These are phyloP conservation scores for Montipora foliosa DNA, from an alignment of 64 coral and sea anemone species.

Conservation along the genomic window DNA sequence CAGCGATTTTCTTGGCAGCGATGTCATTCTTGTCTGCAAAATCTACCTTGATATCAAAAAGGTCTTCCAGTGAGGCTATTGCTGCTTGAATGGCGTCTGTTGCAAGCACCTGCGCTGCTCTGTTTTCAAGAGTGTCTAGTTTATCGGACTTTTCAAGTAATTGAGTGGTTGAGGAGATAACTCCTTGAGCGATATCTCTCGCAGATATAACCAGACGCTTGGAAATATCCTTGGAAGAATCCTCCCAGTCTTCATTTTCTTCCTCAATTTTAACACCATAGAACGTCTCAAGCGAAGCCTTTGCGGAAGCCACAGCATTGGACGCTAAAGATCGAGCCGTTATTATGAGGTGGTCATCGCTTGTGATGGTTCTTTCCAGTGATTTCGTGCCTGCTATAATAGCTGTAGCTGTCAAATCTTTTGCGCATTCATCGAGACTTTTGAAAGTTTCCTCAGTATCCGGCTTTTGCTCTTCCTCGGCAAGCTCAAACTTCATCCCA, in stretches of 20 bases:
- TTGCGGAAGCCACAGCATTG: slow-evolving; percentile 6
- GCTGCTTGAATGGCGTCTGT: slow-evolving; percentile 23
- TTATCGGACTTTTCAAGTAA: not conserved
- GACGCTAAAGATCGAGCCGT: slow-evolving; percentile 1
- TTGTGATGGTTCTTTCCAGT: slow-evolving; percentile 21
- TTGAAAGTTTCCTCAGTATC: not conserved
- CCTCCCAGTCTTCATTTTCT: not conserved
- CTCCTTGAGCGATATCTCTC: not conserved
- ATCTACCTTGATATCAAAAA: slow-evolving; percentile 13
- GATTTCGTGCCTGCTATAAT: slow-evolving; percentile 26
- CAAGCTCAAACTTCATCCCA: not conserved
- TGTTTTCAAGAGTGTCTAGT: not conserved
- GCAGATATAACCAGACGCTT: not conserved
- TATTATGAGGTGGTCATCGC: slow-evolving; percentile 37
- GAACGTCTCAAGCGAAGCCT: slow-evolving; percentile 26
- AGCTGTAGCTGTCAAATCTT: slow-evolving; percentile 7
- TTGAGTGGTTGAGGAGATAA: not conserved
- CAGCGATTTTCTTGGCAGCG: slow-evolving; percentile 8
- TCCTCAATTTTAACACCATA: not conserved
- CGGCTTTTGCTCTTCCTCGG: not conserved
- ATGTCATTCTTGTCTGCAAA: not conserved
- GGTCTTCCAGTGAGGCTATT: not conserved
- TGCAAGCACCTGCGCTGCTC: slow-evolving; percentile 5
- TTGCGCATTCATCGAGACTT: slow-evolving; percentile 32
- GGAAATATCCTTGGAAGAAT: not conserved